These are phyloP conservation scores for Temnothorax longispinosus DNA, from an alignment of 1,140 invertebrate genomes.

Conservation along the genomic window DNA sequence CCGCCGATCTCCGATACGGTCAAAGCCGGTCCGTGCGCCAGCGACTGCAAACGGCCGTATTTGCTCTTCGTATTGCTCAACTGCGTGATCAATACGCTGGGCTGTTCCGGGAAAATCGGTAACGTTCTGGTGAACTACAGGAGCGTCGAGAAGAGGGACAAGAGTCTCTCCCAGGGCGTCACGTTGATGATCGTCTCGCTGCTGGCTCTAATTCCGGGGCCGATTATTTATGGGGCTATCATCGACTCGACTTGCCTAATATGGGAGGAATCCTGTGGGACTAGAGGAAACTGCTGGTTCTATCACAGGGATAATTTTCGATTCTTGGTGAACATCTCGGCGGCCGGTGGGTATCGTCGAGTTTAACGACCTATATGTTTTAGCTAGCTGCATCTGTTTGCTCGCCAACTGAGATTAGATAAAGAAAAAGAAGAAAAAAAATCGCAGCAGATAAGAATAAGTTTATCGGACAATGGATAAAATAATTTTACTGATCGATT, in stretches of 20 bases:
- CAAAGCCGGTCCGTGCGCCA: slow-evolving; percentile 85
- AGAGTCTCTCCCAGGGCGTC: slow-evolving; percentile 89
- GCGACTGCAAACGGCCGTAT: slow-evolving; percentile 85
- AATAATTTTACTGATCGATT: slow-evolving; percentile 21
- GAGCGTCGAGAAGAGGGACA: slow-evolving; percentile 87
- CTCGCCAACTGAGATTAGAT: slow-evolving; percentile 13
- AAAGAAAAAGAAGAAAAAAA: not conserved
- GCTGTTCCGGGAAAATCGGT: slow-evolving; percentile 88
- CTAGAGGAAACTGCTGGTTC: slow-evolving; percentile 88
- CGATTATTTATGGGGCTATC: slow-evolving; percentile 89
- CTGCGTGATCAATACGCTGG: slow-evolving; percentile 86
- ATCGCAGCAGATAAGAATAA: not conserved
- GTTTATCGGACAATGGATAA: not conserved
- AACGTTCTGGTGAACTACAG: slow-evolving; percentile 88
- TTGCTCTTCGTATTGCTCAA: slow-evolving; percentile 85
- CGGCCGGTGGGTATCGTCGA: slow-evolving; percentile 84
- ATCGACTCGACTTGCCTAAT: slow-evolving; percentile 89
- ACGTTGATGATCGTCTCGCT: slow-evolving; percentile 88
- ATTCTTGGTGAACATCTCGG: slow-evolving; percentile 87
- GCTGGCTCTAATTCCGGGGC: slow-evolving; percentile 89
- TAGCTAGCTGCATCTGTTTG: not conserved
- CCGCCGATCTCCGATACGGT: slow-evolving; percentile 71
- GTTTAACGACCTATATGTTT: not conserved
- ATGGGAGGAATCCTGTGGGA: slow-evolving; percentile 88
- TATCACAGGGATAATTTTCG: slow-evolving; percentile 88